Base-by-base conservation (phyloP, 1,140 invertebrate species). In the Phymastichus coffea region DNA sequence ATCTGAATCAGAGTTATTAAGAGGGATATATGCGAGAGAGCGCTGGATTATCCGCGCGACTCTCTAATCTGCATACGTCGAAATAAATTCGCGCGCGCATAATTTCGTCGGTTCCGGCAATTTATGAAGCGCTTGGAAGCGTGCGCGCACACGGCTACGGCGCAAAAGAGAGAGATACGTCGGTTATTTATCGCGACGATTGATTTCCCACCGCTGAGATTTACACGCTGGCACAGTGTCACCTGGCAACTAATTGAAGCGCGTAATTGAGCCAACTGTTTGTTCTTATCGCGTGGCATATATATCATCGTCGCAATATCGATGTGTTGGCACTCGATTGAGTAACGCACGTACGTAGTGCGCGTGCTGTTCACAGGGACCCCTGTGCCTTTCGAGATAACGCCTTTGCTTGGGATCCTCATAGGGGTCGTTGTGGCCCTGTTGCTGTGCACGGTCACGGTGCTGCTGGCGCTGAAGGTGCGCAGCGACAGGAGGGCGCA, bases 331-430 rank as follows among this genome's bases (percentile, higher is more conserved):
- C n/a, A n/a, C n/a, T n/a, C n/a, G n/a, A n/a, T n/a, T n/a, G n/a
- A n/a, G n/a, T n/a, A n/a, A 33, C 12, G 28, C 28, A 33, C 28
- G n/a, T n/a, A n/a, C 28, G 59, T 60, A 78, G 72, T 78, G 64
- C 73, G 70, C 64, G 70, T 78, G 70, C 72, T 78, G 72, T 81
- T 78, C 67, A 79, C 80, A 83, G 85, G 85, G 63, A 80, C 81
- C 30, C 83, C 81, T 63, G 80, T 83, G 46, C 80, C 81, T 66
- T 86, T 90, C 64, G 86, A 88, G 69, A 82, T 92, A 57, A 90
- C 89, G 33, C 88, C 90, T 22, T 79, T 92, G 49, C 79, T 92
- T 15, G 88, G 88, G 20, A 84, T 89, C 37, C 81, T 92, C 60
- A 85, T 91, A 57, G 87, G 88, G 15, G 82, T 89, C 54, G 83